Percentiles rank a stretch among this genome's conserved stretches.
phyloP scores from a whole-genome alignment of 2,888 invertebrate species.

The Spodoptera exigua region DNA sequence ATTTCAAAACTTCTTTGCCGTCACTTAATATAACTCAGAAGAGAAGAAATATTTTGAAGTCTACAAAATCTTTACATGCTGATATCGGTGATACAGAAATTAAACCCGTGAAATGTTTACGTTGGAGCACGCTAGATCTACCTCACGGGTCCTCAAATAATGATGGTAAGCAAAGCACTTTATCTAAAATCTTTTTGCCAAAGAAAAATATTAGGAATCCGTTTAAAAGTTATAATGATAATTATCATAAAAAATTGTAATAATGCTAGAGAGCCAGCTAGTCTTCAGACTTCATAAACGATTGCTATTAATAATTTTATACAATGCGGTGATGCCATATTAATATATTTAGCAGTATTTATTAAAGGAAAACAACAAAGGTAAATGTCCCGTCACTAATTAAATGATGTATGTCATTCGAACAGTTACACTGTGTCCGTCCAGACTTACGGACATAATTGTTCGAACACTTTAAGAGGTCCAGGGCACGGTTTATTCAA shows the following conservation, averaged over 20 bases:
- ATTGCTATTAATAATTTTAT: conserved; percentile 21
- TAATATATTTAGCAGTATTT: not conserved
- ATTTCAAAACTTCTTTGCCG: conserved; percentile 70
- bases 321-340: conserved; percentile 6
- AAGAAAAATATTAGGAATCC: too few species aligned
- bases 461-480: conserved; percentile 36
- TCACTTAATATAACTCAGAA: conserved; percentile 58
- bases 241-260: too few species aligned
- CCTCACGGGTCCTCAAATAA: conserved; percentile 64
- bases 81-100: conserved; percentile 57
- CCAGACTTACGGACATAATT: conserved; percentile 45
- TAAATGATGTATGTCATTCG: not conserved
- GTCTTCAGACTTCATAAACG: not conserved
- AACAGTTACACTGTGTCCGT: conserved; percentile 23
- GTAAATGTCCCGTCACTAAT: conserved; percentile 9
- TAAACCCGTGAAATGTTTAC: conserved; percentile 70
- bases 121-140: conserved; percentile 76
- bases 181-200: not conserved
- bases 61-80: conserved; percentile 69
- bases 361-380: conserved; percentile 26
- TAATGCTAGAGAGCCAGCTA: not conserved
- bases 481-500: conserved; percentile 32
- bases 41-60: conserved; percentile 63
- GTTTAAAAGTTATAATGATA: too few species aligned
- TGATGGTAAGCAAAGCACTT: conserved; percentile 33